phyloP scores from a whole-genome alignment of 1,140 invertebrate species.

The Aphis gossypii region DNA sequence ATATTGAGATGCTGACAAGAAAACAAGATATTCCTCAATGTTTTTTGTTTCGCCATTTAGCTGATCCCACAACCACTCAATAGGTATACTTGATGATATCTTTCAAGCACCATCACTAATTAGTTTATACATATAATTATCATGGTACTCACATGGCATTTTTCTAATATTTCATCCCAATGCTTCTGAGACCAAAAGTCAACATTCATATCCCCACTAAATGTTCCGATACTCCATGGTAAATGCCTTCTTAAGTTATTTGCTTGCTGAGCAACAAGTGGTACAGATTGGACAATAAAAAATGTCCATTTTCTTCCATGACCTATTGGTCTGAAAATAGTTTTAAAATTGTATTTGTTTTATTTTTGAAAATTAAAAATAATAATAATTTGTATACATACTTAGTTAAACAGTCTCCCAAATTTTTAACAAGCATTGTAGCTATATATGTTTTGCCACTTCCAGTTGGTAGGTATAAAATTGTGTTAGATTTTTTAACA shows the following conservation, averaged over 20 bases:
- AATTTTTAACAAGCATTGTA: constrained; percentile 78
- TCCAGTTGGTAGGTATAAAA: constrained; percentile 89
- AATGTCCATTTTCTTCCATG: constrained; percentile 76
- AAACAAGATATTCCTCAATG: too few species aligned
- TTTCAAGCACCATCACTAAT: background rate
- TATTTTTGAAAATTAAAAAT: background rate
- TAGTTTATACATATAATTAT: background rate
- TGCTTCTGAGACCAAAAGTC: constrained; percentile 74
- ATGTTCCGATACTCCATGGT: constrained; percentile 65
- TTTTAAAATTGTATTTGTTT: background rate
- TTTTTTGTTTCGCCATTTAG: too few species aligned
- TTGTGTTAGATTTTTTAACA: constrained; percentile 78
- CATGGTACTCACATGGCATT: constrained; percentile 67
- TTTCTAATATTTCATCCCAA: constrained; percentile 73
- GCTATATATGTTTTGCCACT: constrained; percentile 94
- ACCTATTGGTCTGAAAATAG: constrained; percentile 67
- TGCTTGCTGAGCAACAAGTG: constrained; percentile 82
- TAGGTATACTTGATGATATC: background rate
- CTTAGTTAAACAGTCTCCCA: constrained; percentile 67
- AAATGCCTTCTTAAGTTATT: constrained; percentile 72
- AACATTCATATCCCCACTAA: constrained; percentile 68
- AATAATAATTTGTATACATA: constrained; percentile 61
- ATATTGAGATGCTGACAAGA: too few species aligned
- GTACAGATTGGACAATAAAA: constrained; percentile 81
- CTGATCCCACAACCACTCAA: too few species aligned